Evolutionary conservation across 2,888 invertebrate genomes (phyloP).

Genomic region (Nysson spinosus): DNA sequence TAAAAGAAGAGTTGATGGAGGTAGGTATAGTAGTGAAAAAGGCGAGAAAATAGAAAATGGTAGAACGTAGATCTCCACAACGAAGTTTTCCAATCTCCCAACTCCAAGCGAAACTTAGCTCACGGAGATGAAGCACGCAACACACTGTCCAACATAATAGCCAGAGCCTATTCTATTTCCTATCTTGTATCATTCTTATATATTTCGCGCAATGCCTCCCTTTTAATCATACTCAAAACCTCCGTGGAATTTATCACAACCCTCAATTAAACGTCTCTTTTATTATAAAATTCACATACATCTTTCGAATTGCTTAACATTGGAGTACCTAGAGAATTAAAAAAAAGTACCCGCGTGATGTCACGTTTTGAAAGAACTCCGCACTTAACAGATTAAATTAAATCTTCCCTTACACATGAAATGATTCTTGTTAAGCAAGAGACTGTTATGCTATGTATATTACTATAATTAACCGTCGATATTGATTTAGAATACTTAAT

Average conservation of each 20-base stretch:
- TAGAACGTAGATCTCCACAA: constrained; percentile 20
- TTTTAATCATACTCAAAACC: no score
- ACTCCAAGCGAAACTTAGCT: constrained; percentile 49
- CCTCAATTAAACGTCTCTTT: no score
- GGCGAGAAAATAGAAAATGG: neutral
- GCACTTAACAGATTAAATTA: no score
- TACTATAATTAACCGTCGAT: neutral
- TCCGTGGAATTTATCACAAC: no score
- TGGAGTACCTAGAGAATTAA: no score
- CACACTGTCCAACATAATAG: constrained; percentile 43
- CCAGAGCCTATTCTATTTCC: constrained; percentile 57
- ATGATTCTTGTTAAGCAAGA: no score
- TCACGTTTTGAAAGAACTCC: no score
- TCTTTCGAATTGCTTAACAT: no score
- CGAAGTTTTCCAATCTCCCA: constrained; percentile 67
- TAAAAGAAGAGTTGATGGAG: neutral
- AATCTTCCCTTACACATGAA: no score
- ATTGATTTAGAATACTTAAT: constrained; percentile 12
- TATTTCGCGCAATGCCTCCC: constrained; percentile 28
- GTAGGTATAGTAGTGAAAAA: neutral
- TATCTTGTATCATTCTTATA: constrained; percentile 47
- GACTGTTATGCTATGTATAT: neutral
- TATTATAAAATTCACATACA: no score
- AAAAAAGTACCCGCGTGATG: no score
- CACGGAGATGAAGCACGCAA: constrained; percentile 56